Evolutionary conservation across 2,888 invertebrate species (phyloP).

Genomic region (Plemyria rubiginata): DNA sequence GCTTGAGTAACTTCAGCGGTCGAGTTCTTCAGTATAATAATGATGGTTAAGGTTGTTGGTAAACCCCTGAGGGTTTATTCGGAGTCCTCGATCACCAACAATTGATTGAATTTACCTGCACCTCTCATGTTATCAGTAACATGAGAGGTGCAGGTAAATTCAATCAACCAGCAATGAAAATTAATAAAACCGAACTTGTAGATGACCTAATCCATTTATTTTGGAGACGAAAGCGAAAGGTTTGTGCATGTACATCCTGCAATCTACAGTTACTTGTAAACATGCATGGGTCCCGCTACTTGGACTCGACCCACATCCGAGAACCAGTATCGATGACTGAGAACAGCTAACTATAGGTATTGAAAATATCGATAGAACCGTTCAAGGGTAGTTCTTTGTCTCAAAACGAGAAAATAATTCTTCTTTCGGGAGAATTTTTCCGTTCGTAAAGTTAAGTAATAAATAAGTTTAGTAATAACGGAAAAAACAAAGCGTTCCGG

Average conservation of each 20-base stretch:
- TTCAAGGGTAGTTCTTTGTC: neutral
- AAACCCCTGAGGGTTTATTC: too few species aligned
- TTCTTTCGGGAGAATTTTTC: too few species aligned
- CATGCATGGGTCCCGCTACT: slow-evolving; percentile 57
- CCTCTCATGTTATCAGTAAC: too few species aligned
- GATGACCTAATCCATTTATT: slow-evolving; percentile 21
- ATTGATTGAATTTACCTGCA: too few species aligned
- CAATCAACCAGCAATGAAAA: neutral
- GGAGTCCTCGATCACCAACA: too few species aligned
- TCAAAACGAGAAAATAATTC: neutral
- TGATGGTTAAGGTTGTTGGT: too few species aligned
- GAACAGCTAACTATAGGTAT: slow-evolving; percentile 26
- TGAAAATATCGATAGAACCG: neutral
- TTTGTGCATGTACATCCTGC: slow-evolving; percentile 27
- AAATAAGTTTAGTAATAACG: too few species aligned
- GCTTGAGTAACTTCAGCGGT: too few species aligned
- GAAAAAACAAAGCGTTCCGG: too few species aligned
- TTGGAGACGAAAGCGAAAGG: slow-evolving; percentile 26
- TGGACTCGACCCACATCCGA: slow-evolving; percentile 49
- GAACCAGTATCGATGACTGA: slow-evolving; percentile 28
- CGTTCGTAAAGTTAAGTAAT: too few species aligned
- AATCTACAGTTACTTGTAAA: slow-evolving; percentile 47
- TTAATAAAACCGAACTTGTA: neutral
- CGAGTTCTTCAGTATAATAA: too few species aligned
- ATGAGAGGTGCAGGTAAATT: too few species aligned